phyloP scores from a whole-genome alignment of 2,888 invertebrate genomes.

The Diplazon laetatorius region DNA sequence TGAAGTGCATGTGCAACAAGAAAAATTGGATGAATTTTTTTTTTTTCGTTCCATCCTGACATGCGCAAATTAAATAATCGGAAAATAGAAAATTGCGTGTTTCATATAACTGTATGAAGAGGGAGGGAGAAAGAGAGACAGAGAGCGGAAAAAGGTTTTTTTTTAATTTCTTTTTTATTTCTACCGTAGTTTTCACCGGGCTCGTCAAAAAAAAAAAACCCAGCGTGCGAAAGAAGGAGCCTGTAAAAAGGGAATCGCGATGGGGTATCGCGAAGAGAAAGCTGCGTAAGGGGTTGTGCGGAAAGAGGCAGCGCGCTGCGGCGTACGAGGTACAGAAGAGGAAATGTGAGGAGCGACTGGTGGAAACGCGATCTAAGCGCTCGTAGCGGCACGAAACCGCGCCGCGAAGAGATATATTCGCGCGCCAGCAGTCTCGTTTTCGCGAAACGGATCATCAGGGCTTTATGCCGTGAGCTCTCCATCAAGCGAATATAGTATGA shows the following conservation, averaged over 20 bases:
- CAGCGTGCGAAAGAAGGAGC: conserved; percentile 42
- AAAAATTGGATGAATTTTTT: not conserved
- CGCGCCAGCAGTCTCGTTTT: conserved; percentile 45
- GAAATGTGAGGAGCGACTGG: conserved; percentile 56
- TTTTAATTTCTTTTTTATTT: no score
- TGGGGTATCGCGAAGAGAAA: conserved; percentile 37
- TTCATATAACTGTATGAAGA: conserved; percentile 40
- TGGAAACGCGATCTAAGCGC: conserved; percentile 54
- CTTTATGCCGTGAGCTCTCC: conserved; percentile 52
- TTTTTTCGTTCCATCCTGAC: not conserved
- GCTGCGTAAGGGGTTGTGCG: conserved; percentile 14
- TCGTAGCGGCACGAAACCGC: conserved; percentile 34
- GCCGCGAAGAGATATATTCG: conserved; percentile 25
- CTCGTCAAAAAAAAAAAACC: conserved; percentile 14
- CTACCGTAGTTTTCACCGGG: conserved; percentile 19
- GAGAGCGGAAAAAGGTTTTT: no score
- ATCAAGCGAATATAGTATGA: conserved; percentile 50
- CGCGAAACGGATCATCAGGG: conserved; percentile 59
- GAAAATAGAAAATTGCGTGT: conserved; percentile 19
- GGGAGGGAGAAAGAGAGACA: conserved; percentile 9
- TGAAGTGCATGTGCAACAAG: no score
- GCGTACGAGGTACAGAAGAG: conserved; percentile 27
- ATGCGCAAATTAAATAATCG: not conserved
- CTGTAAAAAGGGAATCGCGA: conserved; percentile 47
- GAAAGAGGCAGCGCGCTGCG: not conserved